Percentiles rank a stretch among this genome's conserved stretches.
Evolutionary conservation across 2,888 invertebrate genomes (phyloP).

Genomic region (Ormyrus thymus): DNA sequence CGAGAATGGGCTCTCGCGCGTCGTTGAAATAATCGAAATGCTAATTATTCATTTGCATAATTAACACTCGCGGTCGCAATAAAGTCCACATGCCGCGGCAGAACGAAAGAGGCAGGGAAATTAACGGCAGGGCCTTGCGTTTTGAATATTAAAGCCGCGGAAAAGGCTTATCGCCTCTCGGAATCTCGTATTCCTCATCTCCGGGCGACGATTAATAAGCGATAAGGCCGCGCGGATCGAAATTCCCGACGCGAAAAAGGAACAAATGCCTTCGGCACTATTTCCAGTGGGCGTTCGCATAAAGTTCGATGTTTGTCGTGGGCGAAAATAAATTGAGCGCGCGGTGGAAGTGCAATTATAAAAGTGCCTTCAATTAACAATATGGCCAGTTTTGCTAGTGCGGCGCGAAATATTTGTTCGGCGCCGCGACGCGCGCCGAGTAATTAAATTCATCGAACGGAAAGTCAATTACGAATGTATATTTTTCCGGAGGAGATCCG

Average conservation of each 20-base stretch:
- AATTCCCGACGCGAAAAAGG: not conserved
- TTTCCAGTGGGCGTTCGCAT: no score
- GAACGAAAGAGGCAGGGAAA: slow-evolving; percentile 24
- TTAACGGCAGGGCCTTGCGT: slow-evolving; percentile 43
- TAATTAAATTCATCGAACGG: slow-evolving; percentile 53
- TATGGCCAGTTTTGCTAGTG: slow-evolving; percentile 9
- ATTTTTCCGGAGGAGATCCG: slow-evolving; percentile 36
- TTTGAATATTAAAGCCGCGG: slow-evolving; percentile 53
- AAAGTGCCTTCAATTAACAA: slow-evolving; percentile 51
- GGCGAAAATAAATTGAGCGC: slow-evolving; percentile 33
- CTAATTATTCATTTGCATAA: slow-evolving; percentile 73
- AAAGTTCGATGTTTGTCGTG: no score
- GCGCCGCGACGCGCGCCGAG: slow-evolving; percentile 15
- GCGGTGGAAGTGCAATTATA: slow-evolving; percentile 38
- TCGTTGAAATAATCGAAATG: slow-evolving; percentile 70
- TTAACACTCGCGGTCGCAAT: slow-evolving; percentile 64
- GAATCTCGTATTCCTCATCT: slow-evolving; percentile 24
- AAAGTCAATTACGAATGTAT: slow-evolving; percentile 55
- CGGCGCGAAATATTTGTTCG: slow-evolving; percentile 5
- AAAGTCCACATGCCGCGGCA: slow-evolving; percentile 31
- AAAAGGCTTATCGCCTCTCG: slow-evolving; percentile 22
- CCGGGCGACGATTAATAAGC: slow-evolving; percentile 45
- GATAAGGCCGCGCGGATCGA: slow-evolving; percentile 36
- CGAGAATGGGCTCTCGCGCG: slow-evolving; percentile 31
- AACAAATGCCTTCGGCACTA: not conserved